Evolutionary conservation across 2,797 vertebrate species (phyloP), one percentile per base, ranked within the genome.

Genomic region (Clarias laeviceps): DNA sequence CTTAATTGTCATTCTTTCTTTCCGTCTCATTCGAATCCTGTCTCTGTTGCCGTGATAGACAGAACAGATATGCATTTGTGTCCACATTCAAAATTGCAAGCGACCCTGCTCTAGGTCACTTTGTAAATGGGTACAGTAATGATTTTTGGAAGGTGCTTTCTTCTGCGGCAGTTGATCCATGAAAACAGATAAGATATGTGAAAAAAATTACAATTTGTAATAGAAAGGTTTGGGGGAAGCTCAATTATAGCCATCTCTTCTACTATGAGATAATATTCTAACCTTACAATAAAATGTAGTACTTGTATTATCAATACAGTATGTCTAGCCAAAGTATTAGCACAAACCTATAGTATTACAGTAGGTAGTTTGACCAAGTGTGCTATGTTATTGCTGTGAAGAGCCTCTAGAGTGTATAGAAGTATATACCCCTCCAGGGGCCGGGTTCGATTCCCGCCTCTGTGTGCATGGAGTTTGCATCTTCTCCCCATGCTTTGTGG

Each of bases 71-170:
- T 89, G 84, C 84, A 88, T 90, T 92, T 84, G 57, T 92, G 87
- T 89, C 92, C 91, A 90, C 87, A 88, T 83, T 34, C 83, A 85
- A 88, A 90, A 90, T 92, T 54, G 40, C 34, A 92, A 94, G 93
- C 89, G 91, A 92, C 88, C 24, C 90, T 89, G 87, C 91, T 84
- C 56, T 62, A 68, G 93, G 92, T 94, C 91, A 65, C 87, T 89
- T 88, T 82, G 88, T 20, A 50, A 65, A 50, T 64, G 5, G 20
- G 15, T 50, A 50, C 45, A 50, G 45, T 34, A 32, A 78, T 37
- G 18, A 9, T 32, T 34, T 77, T 34, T 59, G 40, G 57, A 79
- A 40, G 62, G n/a, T 40, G 59, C 5, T 24, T 34, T 37, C 12
- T 61, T 37, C 20, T 61, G 24, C 32, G 8, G 18, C 24, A 77